Base-by-base conservation (phyloP, 2,888 invertebrate genomes). In the Dexiosoma caninum region DNA sequence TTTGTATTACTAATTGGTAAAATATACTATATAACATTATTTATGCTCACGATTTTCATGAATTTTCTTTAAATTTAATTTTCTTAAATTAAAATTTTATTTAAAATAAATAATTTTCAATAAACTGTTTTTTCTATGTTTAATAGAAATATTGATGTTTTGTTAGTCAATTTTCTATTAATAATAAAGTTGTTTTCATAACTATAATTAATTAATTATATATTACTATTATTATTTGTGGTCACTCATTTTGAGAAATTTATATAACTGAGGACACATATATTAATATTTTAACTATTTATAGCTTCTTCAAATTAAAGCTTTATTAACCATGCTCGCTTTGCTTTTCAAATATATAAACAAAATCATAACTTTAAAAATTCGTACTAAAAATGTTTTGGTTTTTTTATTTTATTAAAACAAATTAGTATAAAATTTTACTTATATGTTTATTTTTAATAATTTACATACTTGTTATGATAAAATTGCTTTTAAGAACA, bases 281-380 rank as follows among this genome's bases (percentile, higher is more conserved):
- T 78, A 74, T 82, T 81, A 59, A 69, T 67, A 78, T 81, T 83
- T 83, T 69, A 72, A 74, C 84, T 83, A 85, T 87, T 85, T 86
- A 85, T 87, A 86, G 88, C 88, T 88, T 84, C 78, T 78, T 80
- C 86, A 88, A 88, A 88, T 88, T 88, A 88, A 88, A 88, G 88
- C 88, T 88, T 88, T 88, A 86, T 88, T 88, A 88, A 88, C 88
- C 88, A 88, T 88, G 88, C 87, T 88, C 87, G 88, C 88, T 87
- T 88, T 86, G 88, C 86, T 86, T 85, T 87, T 87, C 84, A 74
- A 81, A 78, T 83, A 86, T 88, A 87, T 88, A 85, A 88, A 88
- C 88, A 88, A 88, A 88, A 87, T 87, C 78, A 87, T 83, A 82
- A 76, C 70, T 67, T 80, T 78, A 53, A 69, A 82, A 82, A 78